Evolutionary conservation across 2,797 vertebrate genomes (phyloP).

Genomic region (Hoplostethus mediterraneus): DNA sequence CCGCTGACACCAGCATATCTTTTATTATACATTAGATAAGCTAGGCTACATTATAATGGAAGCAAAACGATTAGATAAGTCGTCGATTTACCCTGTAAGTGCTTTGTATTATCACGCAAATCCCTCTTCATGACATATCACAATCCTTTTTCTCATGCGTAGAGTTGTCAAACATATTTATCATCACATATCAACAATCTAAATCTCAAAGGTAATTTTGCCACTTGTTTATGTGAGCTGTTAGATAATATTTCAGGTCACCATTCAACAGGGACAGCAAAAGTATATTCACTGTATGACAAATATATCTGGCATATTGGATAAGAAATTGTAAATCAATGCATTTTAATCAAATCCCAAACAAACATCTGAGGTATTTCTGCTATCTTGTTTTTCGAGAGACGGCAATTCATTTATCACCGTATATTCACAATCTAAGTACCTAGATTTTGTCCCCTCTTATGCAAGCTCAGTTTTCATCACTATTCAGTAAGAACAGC

Average conservation of each 20-base stretch:
- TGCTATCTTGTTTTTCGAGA: too few species aligned
- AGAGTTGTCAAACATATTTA: conserved; percentile 64
- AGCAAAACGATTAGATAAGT: conserved; percentile 58
- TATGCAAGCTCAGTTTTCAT: too few species aligned
- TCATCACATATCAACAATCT: conserved; percentile 51
- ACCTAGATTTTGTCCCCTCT: too few species aligned
- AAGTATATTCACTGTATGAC: conserved; percentile 2
- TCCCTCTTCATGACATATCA: conserved; percentile 45
- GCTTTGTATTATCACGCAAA: conserved; percentile 50
- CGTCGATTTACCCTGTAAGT: conserved; percentile 30
- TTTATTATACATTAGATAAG: conserved; percentile 65
- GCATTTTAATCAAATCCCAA: neutral
- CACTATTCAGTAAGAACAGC: too few species aligned
- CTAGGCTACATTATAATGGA: conserved; percentile 40
- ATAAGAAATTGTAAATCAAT: neutral
- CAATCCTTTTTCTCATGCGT: conserved; percentile 31
- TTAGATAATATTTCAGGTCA: conserved; percentile 43
- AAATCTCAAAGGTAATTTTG: conserved; percentile 48
- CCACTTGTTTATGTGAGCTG: conserved; percentile 28
- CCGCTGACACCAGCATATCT: conserved; percentile 53
- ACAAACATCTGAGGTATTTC: neutral
- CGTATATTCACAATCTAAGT: too few species aligned
- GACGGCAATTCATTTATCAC: too few species aligned
- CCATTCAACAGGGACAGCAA: conserved; percentile 12
- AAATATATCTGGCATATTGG: neutral